Conservation (phyloP, 2,113 vertebrate species). For the Vombatus ursinus region DNA sequence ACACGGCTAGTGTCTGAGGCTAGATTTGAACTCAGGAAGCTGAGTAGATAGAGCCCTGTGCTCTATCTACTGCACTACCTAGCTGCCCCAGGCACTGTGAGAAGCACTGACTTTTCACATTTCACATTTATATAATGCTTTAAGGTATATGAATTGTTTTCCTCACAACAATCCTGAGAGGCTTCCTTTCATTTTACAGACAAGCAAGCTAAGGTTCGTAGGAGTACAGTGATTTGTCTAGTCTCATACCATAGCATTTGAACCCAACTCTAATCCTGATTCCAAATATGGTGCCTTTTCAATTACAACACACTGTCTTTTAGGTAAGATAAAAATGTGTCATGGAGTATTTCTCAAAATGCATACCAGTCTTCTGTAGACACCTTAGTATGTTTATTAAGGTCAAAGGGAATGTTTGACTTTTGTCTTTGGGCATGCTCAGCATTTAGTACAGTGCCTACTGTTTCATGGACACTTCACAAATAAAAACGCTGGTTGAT, state of each 20-base stretch:
- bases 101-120: not conserved
- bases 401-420: not conserved
- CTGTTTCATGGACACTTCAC: not conserved
- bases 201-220: not conserved
- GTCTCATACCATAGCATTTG: not conserved
- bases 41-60: not conserved
- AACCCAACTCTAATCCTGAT: not conserved
- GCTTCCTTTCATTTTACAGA: not conserved
- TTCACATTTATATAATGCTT: not conserved
- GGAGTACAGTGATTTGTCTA: not conserved
- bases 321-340: not conserved
- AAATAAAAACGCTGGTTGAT: not conserved
- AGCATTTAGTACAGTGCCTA: not conserved
- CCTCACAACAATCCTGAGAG: not conserved
- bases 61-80: not conserved
- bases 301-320: not conserved
- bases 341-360: not conserved
- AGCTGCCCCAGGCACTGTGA: not conserved
- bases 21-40: not conserved
- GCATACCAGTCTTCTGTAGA: not conserved
- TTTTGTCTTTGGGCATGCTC: not conserved
- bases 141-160: not conserved
- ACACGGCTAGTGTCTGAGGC: too few species aligned
- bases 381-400: not conserved
- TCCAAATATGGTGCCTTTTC: not conserved